Evolutionary conservation across 2,113 vertebrate species (phyloP), one percentile per base, ranked within the genome.

Genomic region (Paralichthys olivaceus): DNA sequence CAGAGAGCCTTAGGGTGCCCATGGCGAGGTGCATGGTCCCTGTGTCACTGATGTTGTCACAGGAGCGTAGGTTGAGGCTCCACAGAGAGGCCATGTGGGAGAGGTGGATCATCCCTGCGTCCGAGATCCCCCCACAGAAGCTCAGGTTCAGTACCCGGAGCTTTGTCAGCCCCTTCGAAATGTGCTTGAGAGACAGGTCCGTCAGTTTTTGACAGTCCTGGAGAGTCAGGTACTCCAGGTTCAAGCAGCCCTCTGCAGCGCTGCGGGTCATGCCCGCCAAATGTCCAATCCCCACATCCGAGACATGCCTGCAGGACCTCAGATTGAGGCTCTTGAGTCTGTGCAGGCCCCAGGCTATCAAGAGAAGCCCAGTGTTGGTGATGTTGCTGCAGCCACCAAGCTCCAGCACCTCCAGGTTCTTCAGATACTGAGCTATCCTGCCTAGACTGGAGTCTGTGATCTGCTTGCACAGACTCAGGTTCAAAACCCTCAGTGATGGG

Each of bases 151-250:
- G 96, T 65, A 98, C 96, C 85, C 96, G 91, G 59, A 99, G 96
- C 78, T 96, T 96, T 70, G 95, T 91, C 85, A 99, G 94, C 59
- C 98, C 98, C 23, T 97, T 96, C 76, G 97, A 96, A 91, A 99
- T 96, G 94, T 99, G 97, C 93, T 98, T 98, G 62, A 99, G 96
- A 0, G 98, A 97, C 86, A 98, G 94, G 89, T 99, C 97, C 0
- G 97, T 98, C 88, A 99, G 96, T 88, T 98, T 98, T 94, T 99
- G 97, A 93, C 98, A 99, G 95, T 99, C 98, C 94, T 99, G 98
- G 80, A 99, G 94, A 2, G 97, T 99, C 89, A 99, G 95, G 92
- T 98, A 96, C 93, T 99, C 98, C 93, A 99, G 93, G 85, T 95
- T 96, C 90, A 99, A 91, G 88, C 97, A 99, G 89, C 97, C 97